phyloP scores from a whole-genome alignment of 2,113 vertebrate genomes.

The Butorides virescens region DNA sequence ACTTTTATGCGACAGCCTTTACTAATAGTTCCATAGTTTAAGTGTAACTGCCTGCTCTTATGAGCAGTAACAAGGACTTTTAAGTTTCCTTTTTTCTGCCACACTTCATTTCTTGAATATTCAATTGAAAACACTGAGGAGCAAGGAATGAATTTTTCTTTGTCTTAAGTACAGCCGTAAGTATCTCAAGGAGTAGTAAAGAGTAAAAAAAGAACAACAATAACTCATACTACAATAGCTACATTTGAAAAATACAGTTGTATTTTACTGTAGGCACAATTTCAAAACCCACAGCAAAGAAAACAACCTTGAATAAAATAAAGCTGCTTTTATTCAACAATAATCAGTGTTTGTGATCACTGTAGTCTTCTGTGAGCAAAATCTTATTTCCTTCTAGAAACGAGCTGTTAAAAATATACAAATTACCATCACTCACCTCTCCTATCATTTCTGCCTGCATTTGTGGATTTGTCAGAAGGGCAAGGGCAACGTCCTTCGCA shows the following conservation, averaged over 20 bases:
- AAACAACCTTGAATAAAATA: neutral
- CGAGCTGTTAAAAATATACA: neutral
- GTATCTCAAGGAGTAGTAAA: neutral
- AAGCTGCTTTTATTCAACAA: neutral
- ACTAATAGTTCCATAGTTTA: neutral
- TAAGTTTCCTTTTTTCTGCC: neutral
- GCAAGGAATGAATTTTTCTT: neutral
- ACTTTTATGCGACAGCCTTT: neutral
- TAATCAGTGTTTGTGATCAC: neutral
- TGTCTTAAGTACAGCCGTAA: neutral
- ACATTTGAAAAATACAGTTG: neutral
- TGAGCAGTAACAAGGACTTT: neutral
- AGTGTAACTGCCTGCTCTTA: neutral
- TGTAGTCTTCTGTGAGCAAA: neutral
- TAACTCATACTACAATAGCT: neutral
- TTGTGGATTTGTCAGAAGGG: conserved; percentile 72
- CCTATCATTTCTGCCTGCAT: conserved; percentile 73
- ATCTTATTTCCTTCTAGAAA: neutral
- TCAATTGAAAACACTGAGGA: neutral
- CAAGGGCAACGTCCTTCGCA: conserved; percentile 93
- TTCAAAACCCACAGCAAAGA: neutral
- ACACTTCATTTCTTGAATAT: neutral
- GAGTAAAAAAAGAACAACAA: neutral
- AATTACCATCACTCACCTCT: conserved; percentile 79
- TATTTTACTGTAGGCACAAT: neutral